Percentiles rank a stretch among this genome's conserved stretches.
Conservation (phyloP, 2,113 vertebrate genomes). For the Regulus satrapa region DNA sequence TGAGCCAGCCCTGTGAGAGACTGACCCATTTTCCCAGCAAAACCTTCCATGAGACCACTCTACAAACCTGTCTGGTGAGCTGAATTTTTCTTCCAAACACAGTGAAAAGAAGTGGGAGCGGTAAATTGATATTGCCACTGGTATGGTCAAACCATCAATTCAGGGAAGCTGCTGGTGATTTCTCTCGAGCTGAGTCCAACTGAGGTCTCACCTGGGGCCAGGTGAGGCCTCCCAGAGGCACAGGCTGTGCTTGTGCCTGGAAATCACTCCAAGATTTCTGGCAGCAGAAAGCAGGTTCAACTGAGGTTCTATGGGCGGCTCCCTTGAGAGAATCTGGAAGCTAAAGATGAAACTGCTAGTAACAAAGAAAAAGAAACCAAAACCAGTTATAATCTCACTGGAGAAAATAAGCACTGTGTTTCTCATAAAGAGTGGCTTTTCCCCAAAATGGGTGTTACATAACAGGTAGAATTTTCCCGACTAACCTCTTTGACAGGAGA, state of each 20-base stretch:
- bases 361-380: slow-evolving; percentile 1
- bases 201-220: not conserved
- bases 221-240: not conserved
- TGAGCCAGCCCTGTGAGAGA: not conserved
- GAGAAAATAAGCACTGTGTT: not conserved
- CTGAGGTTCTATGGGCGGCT: not conserved
- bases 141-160: not conserved
- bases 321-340: not conserved
- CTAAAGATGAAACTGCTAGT: not conserved
- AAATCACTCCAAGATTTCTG: not conserved
- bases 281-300: not conserved
- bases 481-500: not conserved
- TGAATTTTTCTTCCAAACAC: not conserved
- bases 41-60: not conserved
- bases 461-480: not conserved
- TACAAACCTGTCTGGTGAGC: not conserved
- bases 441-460: not conserved
- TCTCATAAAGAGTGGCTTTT: not conserved
- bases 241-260: not conserved
- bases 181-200: not conserved
- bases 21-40: not conserved
- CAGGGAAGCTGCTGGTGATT: not conserved
- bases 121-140: not conserved
- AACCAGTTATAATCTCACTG: not conserved
- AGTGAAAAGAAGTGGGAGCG: not conserved